Conservation (phyloP, 2,888 invertebrate genomes). For the Antheraea yamamai region DNA sequence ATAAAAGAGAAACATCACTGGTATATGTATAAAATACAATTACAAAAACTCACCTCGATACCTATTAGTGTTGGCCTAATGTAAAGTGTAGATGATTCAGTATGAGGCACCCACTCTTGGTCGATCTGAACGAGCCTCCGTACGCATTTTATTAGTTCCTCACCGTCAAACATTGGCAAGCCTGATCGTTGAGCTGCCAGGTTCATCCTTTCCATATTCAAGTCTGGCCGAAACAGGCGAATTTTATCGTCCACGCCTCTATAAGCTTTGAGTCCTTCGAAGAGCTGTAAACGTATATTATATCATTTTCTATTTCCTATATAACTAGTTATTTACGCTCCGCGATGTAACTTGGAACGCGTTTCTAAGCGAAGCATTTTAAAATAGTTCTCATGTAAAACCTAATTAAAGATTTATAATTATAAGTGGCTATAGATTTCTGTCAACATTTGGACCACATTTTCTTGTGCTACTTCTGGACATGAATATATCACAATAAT, state of each 20-base stretch:
- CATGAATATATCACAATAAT: background rate
- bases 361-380: too few relatives aligned
- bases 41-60: slow-evolving; percentile 91
- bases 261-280: slow-evolving; percentile 99
- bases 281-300: slow-evolving; percentile 84
- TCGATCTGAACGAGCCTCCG: slow-evolving; percentile 94
- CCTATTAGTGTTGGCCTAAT: slow-evolving; percentile 98
- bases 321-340: background rate
- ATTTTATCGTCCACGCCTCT: slow-evolving; percentile 95
- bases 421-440: background rate
- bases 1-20: background rate
- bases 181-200: slow-evolving; percentile 91
- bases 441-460: background rate
- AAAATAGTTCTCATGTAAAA: background rate
- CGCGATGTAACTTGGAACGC: too few relatives aligned
- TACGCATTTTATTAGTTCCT: slow-evolving; percentile 93
- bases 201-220: slow-evolving; percentile 97
- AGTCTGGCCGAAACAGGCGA: slow-evolving; percentile 95
- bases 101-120: slow-evolving; percentile 98
- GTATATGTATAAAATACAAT: background rate
- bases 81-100: slow-evolving; percentile 94
- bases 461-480: background rate
- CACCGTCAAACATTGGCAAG: slow-evolving; percentile 93
- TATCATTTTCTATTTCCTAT: background rate
- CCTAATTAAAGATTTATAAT: background rate